Percentiles rank a stretch among this genome's conserved stretches.
phyloP scores from a whole-genome alignment of 2,888 invertebrate genomes.

The Acrobasis repandana region DNA sequence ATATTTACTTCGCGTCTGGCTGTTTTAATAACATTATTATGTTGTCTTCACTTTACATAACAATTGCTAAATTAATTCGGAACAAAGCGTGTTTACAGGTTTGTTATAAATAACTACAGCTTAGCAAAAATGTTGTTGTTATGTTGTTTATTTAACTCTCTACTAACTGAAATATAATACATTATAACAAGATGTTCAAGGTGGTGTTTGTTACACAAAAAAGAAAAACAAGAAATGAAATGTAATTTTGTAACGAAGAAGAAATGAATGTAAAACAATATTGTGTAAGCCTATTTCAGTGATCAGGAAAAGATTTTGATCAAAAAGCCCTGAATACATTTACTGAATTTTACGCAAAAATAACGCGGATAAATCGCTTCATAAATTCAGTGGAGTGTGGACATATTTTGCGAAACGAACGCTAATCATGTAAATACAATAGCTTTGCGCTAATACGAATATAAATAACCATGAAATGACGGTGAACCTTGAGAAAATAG shows the following conservation, averaged over 20 bases:
- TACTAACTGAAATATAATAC: too few species aligned
- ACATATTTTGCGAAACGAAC: conserved; percentile 41
- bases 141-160: too few species aligned
- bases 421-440: conserved; percentile 58
- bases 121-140: too few species aligned
- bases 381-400: conserved; percentile 40
- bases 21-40: conserved; percentile 19
- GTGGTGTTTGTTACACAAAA: too few species aligned
- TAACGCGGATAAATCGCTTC: conserved; percentile 28
- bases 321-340: background rate
- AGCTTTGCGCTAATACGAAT: conserved; percentile 31
- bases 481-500: conserved; percentile 38
- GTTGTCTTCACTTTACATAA: background rate
- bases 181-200: too few species aligned
- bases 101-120: too few species aligned
- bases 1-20: conserved; percentile 9
- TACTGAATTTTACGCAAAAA: background rate
- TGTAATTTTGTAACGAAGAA: too few species aligned
- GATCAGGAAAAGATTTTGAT: background rate
- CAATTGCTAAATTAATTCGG: conserved; percentile 2
- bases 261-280: background rate
- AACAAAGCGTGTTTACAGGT: background rate
- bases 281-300: background rate
- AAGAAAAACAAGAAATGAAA: too few species aligned
- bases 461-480: conserved; percentile 26